Evolutionary conservation across 2,797 vertebrate genomes (phyloP), one percentile per base, ranked within the genome.

Genomic region (Varecia variegata): DNA sequence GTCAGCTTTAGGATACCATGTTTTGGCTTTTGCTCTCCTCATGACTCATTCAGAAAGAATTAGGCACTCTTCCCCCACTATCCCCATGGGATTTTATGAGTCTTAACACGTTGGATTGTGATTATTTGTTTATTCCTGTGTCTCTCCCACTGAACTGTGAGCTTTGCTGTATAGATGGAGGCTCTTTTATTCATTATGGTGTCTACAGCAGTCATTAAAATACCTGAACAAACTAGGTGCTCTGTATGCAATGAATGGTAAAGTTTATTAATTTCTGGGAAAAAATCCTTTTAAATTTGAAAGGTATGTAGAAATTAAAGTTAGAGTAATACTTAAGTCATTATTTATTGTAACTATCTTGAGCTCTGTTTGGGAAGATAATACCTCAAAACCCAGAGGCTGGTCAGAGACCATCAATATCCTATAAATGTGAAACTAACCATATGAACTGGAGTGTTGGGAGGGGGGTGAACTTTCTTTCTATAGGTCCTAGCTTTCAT

Each of bases 221-320:
- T 87, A 58, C 20, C 14, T 77, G 32, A 62, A 56, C 15, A 93
- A 77, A 71, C 60, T 86, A 71, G 45, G 20, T 71, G 25, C 10
- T 96, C 30, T 71, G 23, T 65, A 90, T 60, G 71, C 54, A 71
- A 58, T 52, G 80, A 71, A 87, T 60, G 18, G 40, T 93, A 35
- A 91, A 62, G 32, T 88, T 74, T 92, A 50, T 82, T 92, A 68
- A 88, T 68, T 62, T 94, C 25, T 74, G 21, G 32, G 11, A 87
- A 62, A 77, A 93, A 73, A 30, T 47, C 21, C 3, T 47, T 71
- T 92, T 67, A 73, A 71, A 87, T 90, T 89, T 90, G 50, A 95
- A 68, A 82, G 11, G 10, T 18, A 17, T 23, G 58, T 91, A 85
- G 58, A 93, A 88, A 77, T 84, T 95, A 50, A 3, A 95, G 35